Evolutionary conservation across 2,113 vertebrate species (phyloP).

Genomic region (Rhineura floridana): DNA sequence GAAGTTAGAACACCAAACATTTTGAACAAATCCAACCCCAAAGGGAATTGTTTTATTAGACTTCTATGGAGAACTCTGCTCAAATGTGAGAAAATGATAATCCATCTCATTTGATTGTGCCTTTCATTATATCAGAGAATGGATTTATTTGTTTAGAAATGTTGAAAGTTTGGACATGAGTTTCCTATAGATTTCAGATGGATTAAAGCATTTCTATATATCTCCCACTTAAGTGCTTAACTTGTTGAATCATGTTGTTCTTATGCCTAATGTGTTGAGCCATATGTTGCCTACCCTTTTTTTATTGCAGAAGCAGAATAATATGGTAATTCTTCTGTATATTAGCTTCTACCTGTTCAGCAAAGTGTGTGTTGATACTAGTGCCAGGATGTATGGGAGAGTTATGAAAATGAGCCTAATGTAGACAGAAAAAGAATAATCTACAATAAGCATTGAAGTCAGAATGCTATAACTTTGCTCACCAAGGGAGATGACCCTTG

Average conservation of each 20-base stretch:
- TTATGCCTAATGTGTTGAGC: neutral
- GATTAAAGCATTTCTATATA: neutral
- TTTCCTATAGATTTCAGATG: neutral
- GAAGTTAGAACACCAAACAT: neutral
- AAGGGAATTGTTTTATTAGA: neutral
- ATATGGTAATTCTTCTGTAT: neutral
- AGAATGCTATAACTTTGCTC: neutral
- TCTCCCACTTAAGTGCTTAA: neutral
- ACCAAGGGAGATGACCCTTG: neutral
- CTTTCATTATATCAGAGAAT: constrained; percentile 41
- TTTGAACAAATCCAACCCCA: neutral
- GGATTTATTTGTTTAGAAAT: constrained; percentile 21
- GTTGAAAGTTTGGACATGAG: constrained; percentile 1
- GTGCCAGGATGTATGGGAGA: rapidly evolving
- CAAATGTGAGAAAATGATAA: neutral
- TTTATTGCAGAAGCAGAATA: neutral
- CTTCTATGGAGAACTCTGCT: rapidly evolving
- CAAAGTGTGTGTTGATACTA: neutral
- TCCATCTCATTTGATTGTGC: constrained; percentile 22
- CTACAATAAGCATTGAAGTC: neutral
- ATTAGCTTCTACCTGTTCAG: neutral
- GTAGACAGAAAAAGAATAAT: neutral
- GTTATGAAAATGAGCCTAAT: neutral
- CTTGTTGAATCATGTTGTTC: too few relatives aligned
- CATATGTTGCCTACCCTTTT: neutral